Evolutionary conservation across 30 jellyfish, hydroid and myxozoan genomes (phyloP).

Genomic region (Clytia hemisphaerica): DNA sequence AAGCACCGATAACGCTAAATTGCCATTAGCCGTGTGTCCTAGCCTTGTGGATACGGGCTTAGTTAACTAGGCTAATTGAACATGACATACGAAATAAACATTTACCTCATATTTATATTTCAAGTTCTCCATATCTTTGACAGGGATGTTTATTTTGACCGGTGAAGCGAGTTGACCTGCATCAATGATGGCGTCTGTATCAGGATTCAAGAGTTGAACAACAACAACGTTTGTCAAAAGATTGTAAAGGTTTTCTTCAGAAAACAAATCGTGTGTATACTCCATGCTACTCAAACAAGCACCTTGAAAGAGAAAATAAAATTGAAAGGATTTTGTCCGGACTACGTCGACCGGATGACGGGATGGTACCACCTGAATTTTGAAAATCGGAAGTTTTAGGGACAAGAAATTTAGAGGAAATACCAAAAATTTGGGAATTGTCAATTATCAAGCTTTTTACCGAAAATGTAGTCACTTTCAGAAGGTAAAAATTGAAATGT

Average conservation of each 20-base stretch:
- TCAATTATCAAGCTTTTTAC: no score
- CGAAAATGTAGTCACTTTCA: no score
- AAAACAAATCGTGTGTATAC: conserved; percentile 44
- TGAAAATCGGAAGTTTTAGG: background rate
- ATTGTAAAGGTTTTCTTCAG: conserved; percentile 13
- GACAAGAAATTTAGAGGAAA: no score
- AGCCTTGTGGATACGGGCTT: no score
- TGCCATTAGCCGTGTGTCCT: no score
- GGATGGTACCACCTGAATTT: no score
- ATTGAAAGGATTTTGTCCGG: background rate
- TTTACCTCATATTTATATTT: conserved; percentile 13
- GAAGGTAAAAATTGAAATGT: no score
- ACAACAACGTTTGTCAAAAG: conserved; percentile 28
- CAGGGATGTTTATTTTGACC: conserved; percentile 37
- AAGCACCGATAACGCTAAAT: no score
- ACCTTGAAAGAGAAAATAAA: conserved; percentile 32
- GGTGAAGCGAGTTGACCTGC: conserved; percentile 35
- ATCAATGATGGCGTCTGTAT: conserved; percentile 10
- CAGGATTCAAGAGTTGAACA: conserved; percentile 46
- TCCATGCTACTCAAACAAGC: conserved; percentile 61
- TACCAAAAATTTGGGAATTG: no score
- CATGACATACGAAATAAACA: no score
- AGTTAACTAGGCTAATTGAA: no score
- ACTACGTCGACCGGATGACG: background rate
- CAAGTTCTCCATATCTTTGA: background rate